Evolutionary conservation across 2,888 invertebrate species (phyloP), one percentile per base, ranked within the genome.

Genomic region (Agrochola lota): DNA sequence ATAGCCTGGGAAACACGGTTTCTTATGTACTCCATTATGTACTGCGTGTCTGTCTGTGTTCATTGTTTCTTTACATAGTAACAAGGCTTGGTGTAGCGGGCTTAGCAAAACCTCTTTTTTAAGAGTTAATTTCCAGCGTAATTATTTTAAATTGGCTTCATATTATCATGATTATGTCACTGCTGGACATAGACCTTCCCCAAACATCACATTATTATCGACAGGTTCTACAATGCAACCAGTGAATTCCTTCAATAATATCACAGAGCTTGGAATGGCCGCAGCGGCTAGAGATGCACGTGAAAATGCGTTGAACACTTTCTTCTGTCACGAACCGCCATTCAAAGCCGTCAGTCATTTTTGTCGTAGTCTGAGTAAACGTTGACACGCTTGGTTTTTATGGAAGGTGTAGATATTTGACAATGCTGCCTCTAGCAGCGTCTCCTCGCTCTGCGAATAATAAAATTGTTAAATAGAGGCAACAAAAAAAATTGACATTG

Each of bases 1-100:
- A 84, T 74, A 76, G 66, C 72, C 81, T 89, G 86, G 86, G 88
- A 88, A 87, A 81, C 87, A 83, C 86, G 78, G 78, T 80, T 86
- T 86, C 82, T 78, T 86, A 86, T 86, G 71, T 83, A 79, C 76
- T 77, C 12, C 62, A 66, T 74, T 85, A 70, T 70, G 74, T 71
- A 63, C 71, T 64, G 57, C 83, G 52, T 77, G 71, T 81, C 77
- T 80, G 62, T 62, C 43, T 59, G 60, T 57, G 63, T 83, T 67
- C 72, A 70, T 78, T 83, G 74, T 78, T 74, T 72, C 35, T 23
- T 35, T 71, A 74, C 77, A 69, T 81, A 84, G 82, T 70, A 72
- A 71, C 68, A 60, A 71, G 62, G 20, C 81, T 35, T 55, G n/a
- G 49, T 80, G 49, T 26, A 60, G 59, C 69, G 17, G 20, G 40